Percentiles rank a stretch among this genome's conserved stretches.
Conservation (phyloP, 1,140 invertebrate species). For the Cyclargus thomasi region DNA sequence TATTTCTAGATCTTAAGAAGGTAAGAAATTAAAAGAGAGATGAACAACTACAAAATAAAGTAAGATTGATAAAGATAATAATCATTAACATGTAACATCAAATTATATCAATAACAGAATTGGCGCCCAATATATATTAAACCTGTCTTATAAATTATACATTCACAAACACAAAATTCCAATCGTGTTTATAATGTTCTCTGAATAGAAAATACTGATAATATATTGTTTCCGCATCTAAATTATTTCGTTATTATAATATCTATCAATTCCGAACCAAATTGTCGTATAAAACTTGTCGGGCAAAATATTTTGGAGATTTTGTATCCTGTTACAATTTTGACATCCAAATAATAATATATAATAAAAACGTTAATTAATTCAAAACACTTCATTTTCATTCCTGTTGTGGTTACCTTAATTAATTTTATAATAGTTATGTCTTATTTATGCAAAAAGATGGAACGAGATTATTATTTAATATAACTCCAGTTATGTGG, state of each 20-base stretch:
- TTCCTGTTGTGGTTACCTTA: background rate
- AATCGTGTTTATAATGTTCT: conserved; percentile 5
- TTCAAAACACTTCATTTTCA: conserved; percentile 4
- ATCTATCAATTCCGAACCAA: background rate
- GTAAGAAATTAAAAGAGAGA: background rate
- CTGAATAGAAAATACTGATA: conserved; percentile 4
- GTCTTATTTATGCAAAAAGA: background rate
- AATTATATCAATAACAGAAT: background rate
- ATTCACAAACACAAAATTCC: background rate
- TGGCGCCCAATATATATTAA: background rate
- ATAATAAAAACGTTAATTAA: too few relatives aligned
- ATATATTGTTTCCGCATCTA: conserved; percentile 8
- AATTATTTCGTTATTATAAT: conserved; percentile 8
- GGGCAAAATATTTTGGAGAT: background rate
- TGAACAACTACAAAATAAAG: background rate
- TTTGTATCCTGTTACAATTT: background rate
- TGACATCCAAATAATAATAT: background rate
- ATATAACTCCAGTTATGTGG: background rate
- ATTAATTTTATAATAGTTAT: conserved; percentile 9
- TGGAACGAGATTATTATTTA: background rate
- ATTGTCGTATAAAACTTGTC: background rate
- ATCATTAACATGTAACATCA: background rate
- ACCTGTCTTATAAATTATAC: background rate
- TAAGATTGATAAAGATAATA: background rate
- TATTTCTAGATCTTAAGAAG: too few relatives aligned